A percentile compares a stretch with the other conserved stretches of the same genome.
Conservation (phyloP, 2,888 invertebrate species). For the Papilio elwesi region DNA sequence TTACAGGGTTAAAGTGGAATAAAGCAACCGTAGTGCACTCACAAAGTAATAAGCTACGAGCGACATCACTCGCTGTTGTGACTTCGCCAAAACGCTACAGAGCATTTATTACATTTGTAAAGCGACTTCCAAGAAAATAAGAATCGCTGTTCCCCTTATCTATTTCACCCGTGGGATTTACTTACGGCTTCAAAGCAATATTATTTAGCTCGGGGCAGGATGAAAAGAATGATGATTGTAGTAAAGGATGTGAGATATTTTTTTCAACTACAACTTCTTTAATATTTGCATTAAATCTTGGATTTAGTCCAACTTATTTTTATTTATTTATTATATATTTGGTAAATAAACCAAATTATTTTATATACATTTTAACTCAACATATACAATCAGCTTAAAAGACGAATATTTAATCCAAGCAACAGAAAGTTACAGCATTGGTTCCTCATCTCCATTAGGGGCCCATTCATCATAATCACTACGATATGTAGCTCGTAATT, state of each 20-base stretch:
- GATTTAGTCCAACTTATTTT: too few relatives aligned
- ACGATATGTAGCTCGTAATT: constrained; percentile 8
- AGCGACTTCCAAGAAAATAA: constrained; percentile 33
- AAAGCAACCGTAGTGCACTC: constrained; percentile 28
- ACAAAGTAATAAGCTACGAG: constrained; percentile 35
- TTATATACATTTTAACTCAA: too few relatives aligned
- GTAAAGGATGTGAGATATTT: too few relatives aligned
- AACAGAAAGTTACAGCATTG: constrained; percentile 4
- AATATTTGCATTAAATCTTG: too few relatives aligned
- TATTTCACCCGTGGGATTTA: constrained; percentile 31
- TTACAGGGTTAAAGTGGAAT: constrained; percentile 25
- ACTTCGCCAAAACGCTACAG: constrained; percentile 36
- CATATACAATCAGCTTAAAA: background rate
- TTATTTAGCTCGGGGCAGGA: background rate
- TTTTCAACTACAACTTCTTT: background rate
- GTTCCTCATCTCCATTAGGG: constrained; percentile 1
- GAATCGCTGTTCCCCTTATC: constrained; percentile 26
- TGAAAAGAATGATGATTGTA: constrained; percentile 21
- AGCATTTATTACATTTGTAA: constrained; percentile 40
- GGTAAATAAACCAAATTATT: too few relatives aligned
- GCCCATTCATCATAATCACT: constrained; percentile 1
- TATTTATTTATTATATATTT: too few relatives aligned
- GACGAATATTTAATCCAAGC: background rate
- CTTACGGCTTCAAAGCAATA: constrained; percentile 27
- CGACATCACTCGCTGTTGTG: constrained; percentile 36